phyloP scores from a whole-genome alignment of 2,797 vertebrate genomes.

The Melanotaenia maccullochi region DNA sequence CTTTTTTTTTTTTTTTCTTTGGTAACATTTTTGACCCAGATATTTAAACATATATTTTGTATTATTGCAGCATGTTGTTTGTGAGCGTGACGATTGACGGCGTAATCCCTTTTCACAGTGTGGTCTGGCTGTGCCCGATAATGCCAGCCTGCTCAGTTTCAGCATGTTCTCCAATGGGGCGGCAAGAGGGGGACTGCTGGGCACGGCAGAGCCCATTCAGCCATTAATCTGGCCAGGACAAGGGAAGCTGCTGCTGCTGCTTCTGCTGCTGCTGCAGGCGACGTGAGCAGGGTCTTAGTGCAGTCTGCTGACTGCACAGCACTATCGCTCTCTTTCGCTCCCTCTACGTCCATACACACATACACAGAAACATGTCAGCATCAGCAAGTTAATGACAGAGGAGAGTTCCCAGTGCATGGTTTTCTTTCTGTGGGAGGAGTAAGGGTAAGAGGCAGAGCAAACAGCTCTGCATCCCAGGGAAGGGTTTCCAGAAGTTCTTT shows the following conservation, averaged over 20 bases:
- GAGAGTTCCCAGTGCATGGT: slow-evolving; percentile 56
- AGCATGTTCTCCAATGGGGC: slow-evolving; percentile 76
- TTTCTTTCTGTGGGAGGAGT: slow-evolving; percentile 53
- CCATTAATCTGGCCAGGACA: slow-evolving; percentile 81
- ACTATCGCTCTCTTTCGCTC: slow-evolving; percentile 48
- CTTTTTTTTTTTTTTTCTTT: slow-evolving; percentile 39
- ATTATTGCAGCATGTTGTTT: slow-evolving; percentile 79
- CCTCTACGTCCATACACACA: slow-evolving; percentile 27
- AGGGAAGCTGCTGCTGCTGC: slow-evolving; percentile 70
- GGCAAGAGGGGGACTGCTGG: slow-evolving; percentile 76
- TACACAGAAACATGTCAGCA: slow-evolving; percentile 56
- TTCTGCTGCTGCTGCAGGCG: slow-evolving; percentile 71
- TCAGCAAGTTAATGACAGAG: slow-evolving; percentile 64
- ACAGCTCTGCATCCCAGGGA: slow-evolving; percentile 57
- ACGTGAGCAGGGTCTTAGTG: slow-evolving; percentile 74
- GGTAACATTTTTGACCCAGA: too few relatives aligned
- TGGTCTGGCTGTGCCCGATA: slow-evolving; percentile 85
- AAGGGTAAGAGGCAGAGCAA: slow-evolving; percentile 55
- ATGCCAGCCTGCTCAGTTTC: slow-evolving; percentile 80
- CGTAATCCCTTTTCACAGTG: slow-evolving; percentile 85
- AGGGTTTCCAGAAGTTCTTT: slow-evolving; percentile 61
- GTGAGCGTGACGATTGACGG: slow-evolving; percentile 78
- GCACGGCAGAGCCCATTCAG: slow-evolving; percentile 77
- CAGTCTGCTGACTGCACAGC: slow-evolving; percentile 79
- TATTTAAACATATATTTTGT: too few relatives aligned